Evolutionary conservation across 2,797 vertebrate genomes (phyloP).

Genomic region (Falco naumanni): DNA sequence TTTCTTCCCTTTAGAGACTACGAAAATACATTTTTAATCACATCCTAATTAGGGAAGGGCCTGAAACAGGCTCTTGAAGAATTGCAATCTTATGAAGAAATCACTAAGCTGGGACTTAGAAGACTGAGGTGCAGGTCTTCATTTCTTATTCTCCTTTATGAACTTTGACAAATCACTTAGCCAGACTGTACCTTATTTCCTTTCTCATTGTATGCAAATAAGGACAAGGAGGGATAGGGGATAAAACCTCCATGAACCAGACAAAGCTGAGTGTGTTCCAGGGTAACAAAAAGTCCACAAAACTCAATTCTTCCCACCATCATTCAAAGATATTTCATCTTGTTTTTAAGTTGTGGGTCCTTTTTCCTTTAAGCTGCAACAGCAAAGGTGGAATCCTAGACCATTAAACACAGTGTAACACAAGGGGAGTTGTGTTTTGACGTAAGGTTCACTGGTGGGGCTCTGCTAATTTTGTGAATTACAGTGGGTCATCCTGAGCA

Average conservation of each 20-base stretch:
- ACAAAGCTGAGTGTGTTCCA: neutral
- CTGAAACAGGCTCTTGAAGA: constrained; percentile 3
- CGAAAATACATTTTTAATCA: constrained; percentile 49
- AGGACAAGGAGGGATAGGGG: neutral
- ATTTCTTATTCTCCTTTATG: neutral
- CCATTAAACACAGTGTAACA: neutral
- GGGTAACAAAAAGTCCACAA: neutral
- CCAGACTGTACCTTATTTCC: neutral
- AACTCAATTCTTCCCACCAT: neutral
- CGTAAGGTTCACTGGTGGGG: neutral
- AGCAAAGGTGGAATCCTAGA: neutral
- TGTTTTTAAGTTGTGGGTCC: neutral
- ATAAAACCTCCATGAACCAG: neutral
- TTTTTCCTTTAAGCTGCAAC: neutral
- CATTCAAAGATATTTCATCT: neutral
- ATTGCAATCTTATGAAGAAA: constrained; percentile 15
- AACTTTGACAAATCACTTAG: neutral
- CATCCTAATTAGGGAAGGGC: constrained; percentile 23
- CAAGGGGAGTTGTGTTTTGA: neutral
- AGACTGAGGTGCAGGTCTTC: neutral
- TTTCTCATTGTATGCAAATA: neutral
- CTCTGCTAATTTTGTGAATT: neutral
- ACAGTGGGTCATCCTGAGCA: neutral
- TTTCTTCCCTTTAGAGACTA: constrained; percentile 6
- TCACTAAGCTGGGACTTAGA: neutral